Base-by-base conservation (phyloP, 2,113 vertebrate genomes). In the Crotophaga sulcirostris region DNA sequence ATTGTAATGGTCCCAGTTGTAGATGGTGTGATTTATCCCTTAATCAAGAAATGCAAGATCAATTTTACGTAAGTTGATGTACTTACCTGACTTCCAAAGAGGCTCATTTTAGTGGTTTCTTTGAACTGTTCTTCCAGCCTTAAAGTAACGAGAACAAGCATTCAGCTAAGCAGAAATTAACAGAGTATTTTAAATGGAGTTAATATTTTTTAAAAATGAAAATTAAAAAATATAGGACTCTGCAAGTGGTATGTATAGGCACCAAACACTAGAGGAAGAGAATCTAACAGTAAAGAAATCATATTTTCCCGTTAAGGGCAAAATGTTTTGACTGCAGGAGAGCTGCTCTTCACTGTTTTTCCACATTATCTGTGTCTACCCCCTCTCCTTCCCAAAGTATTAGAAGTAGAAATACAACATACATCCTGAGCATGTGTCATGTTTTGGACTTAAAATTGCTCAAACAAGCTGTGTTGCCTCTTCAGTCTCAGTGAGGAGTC, bases 41-140 rank as follows among this genome's bases (percentile, higher is more conserved):
- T 99, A 87, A 98, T 99, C 91, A 95, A 96, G 73, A 99, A 99
- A 96, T 99, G 99, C 95, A 98, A 98, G 38, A 78, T 99, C 54
- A 98, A 99, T 94, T 99, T 99, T 94, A 99, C 98, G 99, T 99
- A 98, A 98, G 99, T 98, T 49, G 26, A 85, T 51, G 3, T 29
- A 28, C 64, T 56, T 78, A 15, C 23, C 29, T 51, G 25, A 42
- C 31, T 90, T 86, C n/a, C 59, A 21, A 7, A 77, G 18, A 66
- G 29, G 13, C 18, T 73, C 4, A 10, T 51, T 63, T 42, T 69
- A 44, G 38, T 31, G 10, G 14, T 76, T 78, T 91, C 83, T 91
- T 90, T 74, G 54, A 64, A 24, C 62, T 54, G 10, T 8, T 78
- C 33, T 77, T 67, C 29, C 23, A 56, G n/a, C 12, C 20, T 3